Base-by-base conservation (phyloP, 1,140 invertebrate genomes). In the Drosophila trapezifrons region DNA sequence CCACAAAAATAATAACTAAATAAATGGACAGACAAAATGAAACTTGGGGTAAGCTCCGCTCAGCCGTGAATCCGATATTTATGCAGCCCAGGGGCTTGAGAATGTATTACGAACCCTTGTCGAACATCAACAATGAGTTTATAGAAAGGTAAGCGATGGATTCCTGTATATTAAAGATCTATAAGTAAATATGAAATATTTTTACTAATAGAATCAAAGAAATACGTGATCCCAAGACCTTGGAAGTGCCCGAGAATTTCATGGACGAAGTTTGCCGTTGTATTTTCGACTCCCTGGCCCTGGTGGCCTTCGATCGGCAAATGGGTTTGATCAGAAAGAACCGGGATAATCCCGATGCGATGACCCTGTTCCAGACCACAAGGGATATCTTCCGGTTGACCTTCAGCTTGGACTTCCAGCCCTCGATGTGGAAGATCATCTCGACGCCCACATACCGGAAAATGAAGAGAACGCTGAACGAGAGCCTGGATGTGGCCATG, bases 221-320 rank as follows among this genome's bases (percentile, higher is more conserved):
- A 42, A 92, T 94, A 22, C 91, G 94, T n/a, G 91, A 94, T 78
- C 78, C 93, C 32, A 89, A 93, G 45, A 94, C 75, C 0, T 13
- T 93, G 65, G 94, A 94, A 89, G 90, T 96, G 45, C 93, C 94
- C 0, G 85, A 78, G 0, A 91, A 94, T 64, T 95, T 95, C 78
- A 92, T 94, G 42, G 93, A 94, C 51, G 94, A 95, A 82, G 92
- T 96, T 60, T 94, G 94, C 78, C 94, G 95, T 79, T 95, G 95
- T 94, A 92, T 95, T 2, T 80, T 96, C 18, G 96, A 96, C 81
- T 95, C 95, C 0, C 94, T 96, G 8, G 94, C 93, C 2, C 89
- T 94, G 8, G 93, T 97, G 3, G 95, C 95, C 4, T 91, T 96
- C 37, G 95, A 96, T 38, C 93, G 93, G 12, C 93, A 95, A 15